Evolutionary conservation across 2,113 vertebrate species (phyloP), one percentile per base, ranked within the genome.

Genomic region (Prionailurus viverrinus): DNA sequence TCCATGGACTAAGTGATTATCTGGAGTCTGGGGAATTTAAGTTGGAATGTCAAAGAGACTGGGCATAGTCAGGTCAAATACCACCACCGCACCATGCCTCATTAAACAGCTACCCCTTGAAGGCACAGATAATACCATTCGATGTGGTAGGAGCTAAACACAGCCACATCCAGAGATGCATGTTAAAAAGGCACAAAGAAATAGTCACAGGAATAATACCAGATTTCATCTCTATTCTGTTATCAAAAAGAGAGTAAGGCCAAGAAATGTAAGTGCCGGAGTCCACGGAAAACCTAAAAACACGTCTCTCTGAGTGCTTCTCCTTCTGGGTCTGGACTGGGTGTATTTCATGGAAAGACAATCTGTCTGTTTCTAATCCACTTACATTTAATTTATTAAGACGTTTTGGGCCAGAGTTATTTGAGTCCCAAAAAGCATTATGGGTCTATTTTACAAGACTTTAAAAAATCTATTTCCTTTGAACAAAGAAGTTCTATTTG

Each of bases 351-450:
- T 53, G 66, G 88, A 95, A 96, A 97, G 88, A 89, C 41, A 48
- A 81, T n/a, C 82, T 96, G 85, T 96, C 91, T 95, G 58, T 96
- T 98, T 96, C 84, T 94, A 98, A 98, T 94, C 84, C 97, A 94
- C 91, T 97, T 97, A 96, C 7, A 80, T 97, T 96, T 97, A 97
- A 94, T 98, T 97, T 92, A 95, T 97, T 96, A 91, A 91, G 96
- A 94, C 4, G 12, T 89, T 96, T 95, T 3, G 36, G 63, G 53
- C 36, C 55, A 89, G 79, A 69, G 80, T 79, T 98, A 96, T 96
- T 81, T 94, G 96, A 96, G 45, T 91, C 73, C 81, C 61, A 16
- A 48, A 95, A 96, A 85, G 81, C 48, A 96, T 91, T 89, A 93
- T 91, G 66, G 81, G 82, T 95, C 92, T 96, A 82, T 94, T 97